These are phyloP conservation scores for Drosophila bipectinata DNA, from an alignment of 1,140 invertebrate genomes.

Conservation along the genomic window DNA sequence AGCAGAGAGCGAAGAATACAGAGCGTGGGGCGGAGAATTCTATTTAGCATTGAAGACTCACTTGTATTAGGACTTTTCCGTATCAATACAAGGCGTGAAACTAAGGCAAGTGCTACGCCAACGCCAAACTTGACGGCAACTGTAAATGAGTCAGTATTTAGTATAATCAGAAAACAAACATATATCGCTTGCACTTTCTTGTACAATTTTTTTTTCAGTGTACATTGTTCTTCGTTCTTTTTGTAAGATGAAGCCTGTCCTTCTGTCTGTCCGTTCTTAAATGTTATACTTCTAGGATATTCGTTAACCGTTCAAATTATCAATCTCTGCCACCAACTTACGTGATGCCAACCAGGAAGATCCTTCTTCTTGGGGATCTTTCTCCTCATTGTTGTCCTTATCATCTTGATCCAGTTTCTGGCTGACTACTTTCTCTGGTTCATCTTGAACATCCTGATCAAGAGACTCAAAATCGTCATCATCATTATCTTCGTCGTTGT, in stretches of 20 bases:
- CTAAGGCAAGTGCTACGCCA: slow-evolving; percentile 90
- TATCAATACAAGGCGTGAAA: slow-evolving; percentile 89
- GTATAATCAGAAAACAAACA: slow-evolving; percentile 51
- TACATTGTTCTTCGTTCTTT: not conserved
- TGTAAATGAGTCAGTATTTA: slow-evolving; percentile 85
- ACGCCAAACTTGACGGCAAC: slow-evolving; percentile 91
- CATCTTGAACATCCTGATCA: slow-evolving; percentile 81
- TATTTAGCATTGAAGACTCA: slow-evolving; percentile 73
- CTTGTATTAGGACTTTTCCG: slow-evolving; percentile 84
- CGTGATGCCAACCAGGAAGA: slow-evolving; percentile 77
- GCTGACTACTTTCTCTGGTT: slow-evolving; percentile 65
- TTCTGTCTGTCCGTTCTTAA: slow-evolving; percentile 36
- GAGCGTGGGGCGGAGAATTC: slow-evolving; percentile 25
- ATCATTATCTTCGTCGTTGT: slow-evolving; percentile 47
- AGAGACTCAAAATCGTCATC: slow-evolving; percentile 70
- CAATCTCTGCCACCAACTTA: slow-evolving; percentile 55
- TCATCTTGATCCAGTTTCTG: slow-evolving; percentile 33
- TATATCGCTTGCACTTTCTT: slow-evolving; percentile 83
- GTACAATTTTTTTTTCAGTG: slow-evolving; percentile 56
- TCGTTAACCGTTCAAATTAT: slow-evolving; percentile 58
- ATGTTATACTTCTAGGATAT: slow-evolving; percentile 31
- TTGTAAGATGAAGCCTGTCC: slow-evolving; percentile 35
- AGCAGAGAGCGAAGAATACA: slow-evolving; percentile 44
- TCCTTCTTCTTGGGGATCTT: slow-evolving; percentile 71
- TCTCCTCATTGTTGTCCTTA: slow-evolving; percentile 22